phyloP scores from a whole-genome alignment of 1,140 invertebrate species.

The Diorhabda sublineata region DNA sequence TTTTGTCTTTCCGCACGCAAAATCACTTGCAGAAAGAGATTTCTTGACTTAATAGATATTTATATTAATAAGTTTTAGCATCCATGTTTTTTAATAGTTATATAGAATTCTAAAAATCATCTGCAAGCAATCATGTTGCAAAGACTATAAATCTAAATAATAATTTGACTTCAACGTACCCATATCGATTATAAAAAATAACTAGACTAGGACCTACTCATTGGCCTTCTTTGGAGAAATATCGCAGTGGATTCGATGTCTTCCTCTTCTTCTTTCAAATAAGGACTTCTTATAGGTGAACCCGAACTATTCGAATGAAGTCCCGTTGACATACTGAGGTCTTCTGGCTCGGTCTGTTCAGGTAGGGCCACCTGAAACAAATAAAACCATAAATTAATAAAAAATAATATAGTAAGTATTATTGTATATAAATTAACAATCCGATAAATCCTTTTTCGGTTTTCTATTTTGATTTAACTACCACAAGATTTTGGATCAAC shows the following conservation, averaged over 20 bases:
- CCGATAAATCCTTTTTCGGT: too few species aligned
- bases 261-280: conserved; percentile 35
- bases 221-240: conserved; percentile 33
- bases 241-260: conserved; percentile 32
- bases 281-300: conserved; percentile 39
- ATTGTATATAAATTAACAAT: too few species aligned
- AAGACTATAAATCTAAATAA: conserved; percentile 10
- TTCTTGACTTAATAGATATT: too few species aligned
- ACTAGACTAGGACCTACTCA: conserved; percentile 34
- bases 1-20: too few species aligned
- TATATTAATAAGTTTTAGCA: too few species aligned
- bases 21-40: too few species aligned
- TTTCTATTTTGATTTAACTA: too few species aligned
- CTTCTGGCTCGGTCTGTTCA: conserved; percentile 86
- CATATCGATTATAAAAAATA: conserved; percentile 19
- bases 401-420: too few species aligned
- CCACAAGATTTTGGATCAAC: too few species aligned
- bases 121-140: background rate
- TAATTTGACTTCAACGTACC: conserved; percentile 28
- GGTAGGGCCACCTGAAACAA: conserved; percentile 51
- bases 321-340: conserved; percentile 63
- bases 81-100: too few species aligned
- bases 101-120: background rate
- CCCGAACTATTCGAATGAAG: conserved; percentile 39
- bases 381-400: background rate